Conservation (phyloP, 2,888 invertebrate species). For the Tolmerus cingulatus region DNA sequence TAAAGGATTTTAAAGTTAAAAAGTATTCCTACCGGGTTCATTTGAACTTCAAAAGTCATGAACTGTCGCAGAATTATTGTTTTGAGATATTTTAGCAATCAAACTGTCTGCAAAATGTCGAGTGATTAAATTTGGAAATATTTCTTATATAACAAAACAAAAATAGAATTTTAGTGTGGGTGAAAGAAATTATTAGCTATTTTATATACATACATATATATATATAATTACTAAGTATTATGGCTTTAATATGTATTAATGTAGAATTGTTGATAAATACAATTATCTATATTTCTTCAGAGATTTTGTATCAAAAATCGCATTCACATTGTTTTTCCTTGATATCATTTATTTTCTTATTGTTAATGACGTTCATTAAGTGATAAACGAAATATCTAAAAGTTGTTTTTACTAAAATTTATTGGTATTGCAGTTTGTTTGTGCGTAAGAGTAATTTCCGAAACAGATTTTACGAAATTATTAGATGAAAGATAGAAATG, state of each 20-base stretch:
- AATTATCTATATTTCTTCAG: neutral
- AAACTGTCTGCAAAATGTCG: neutral
- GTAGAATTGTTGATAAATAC: no score
- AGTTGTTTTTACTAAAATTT: no score
- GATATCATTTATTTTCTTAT: neutral
- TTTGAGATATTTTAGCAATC: neutral
- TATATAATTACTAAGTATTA: no score
- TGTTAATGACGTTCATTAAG: neutral
- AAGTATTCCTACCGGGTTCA: neutral
- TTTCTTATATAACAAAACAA: neutral
- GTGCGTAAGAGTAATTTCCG: neutral
- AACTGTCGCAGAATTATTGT: neutral
- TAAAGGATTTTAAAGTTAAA: neutral
- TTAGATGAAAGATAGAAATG: neutral
- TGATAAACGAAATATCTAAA: neutral
- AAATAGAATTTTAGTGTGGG: no score
- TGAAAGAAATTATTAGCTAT: no score
- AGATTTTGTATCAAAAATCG: neutral
- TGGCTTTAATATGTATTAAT: no score
- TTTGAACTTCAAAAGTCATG: neutral
- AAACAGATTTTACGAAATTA: neutral
- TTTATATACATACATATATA: no score
- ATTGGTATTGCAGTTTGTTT: neutral
- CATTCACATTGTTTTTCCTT: neutral
- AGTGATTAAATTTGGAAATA: neutral